A percentile compares a stretch with the other conserved stretches of the same genome.
Evolutionary conservation across 2,888 invertebrate species (phyloP).

Genomic region (Eilema depressum): DNA sequence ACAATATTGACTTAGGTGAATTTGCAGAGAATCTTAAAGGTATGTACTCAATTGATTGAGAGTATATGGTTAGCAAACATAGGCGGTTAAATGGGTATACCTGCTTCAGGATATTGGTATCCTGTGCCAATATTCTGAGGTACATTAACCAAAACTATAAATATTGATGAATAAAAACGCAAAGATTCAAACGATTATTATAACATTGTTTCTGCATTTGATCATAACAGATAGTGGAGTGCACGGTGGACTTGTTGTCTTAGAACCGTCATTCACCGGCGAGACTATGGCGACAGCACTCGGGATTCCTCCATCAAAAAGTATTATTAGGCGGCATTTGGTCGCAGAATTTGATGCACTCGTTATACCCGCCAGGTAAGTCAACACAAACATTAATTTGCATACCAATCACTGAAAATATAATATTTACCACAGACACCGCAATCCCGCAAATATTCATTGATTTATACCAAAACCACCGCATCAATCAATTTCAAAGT

Average conservation of each 20-base stretch:
- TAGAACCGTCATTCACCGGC: constrained; percentile 97
- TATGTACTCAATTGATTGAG: constrained; percentile 63
- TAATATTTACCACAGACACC: constrained; percentile 61
- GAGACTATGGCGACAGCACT: constrained; percentile 98
- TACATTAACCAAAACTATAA: too few species aligned
- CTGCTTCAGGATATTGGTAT: not conserved
- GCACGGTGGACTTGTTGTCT: constrained; percentile 96
- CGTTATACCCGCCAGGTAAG: constrained; percentile 96
- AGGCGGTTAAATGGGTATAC: not conserved
- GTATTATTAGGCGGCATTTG: constrained; percentile 96
- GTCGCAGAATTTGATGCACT: constrained; percentile 96
- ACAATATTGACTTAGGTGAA: constrained; percentile 97
- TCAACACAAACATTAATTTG: constrained; percentile 35
- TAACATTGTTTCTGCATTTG: not conserved
- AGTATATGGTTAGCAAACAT: not conserved
- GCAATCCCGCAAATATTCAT: constrained; percentile 28
- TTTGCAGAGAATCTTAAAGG: constrained; percentile 97
- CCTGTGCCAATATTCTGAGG: too few species aligned
- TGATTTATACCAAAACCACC: constrained; percentile 27
- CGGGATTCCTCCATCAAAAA: constrained; percentile 96
- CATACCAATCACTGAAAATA: constrained; percentile 50
- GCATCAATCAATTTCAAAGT: constrained; percentile 42
- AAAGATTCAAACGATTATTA: not conserved
- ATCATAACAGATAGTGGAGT: constrained; percentile 93
- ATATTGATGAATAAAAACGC: too few species aligned